A percentile compares a stretch with the other conserved stretches of the same genome.
These are phyloP conservation scores for Bujurquina vittata DNA, from an alignment of 2,113 vertebrate species.

Conservation along the genomic window DNA sequence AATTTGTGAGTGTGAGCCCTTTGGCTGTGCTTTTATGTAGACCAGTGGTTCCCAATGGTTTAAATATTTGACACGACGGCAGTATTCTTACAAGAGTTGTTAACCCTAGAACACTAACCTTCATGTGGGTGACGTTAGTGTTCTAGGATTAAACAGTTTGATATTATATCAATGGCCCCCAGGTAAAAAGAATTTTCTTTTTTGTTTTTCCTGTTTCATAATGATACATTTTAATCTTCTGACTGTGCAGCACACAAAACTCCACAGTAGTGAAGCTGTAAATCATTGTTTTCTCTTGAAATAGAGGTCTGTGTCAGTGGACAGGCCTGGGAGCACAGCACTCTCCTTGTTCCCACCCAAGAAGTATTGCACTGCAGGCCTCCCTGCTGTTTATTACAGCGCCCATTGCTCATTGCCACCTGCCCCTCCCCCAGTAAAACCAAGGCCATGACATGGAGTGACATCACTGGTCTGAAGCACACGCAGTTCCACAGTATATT, in stretches of 20 bases:
- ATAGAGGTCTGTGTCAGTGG: constrained; percentile 16
- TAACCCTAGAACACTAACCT: neutral
- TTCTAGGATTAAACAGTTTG: neutral
- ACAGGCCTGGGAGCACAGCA: constrained; percentile 13
- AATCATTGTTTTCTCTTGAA: constrained; percentile 21
- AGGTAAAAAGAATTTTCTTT: neutral
- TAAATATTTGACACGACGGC: neutral
- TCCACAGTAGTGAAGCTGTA: neutral
- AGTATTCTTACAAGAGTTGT: neutral
- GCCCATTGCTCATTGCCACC: constrained; percentile 20
- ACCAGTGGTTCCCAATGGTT: neutral
- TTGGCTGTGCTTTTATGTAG: neutral
- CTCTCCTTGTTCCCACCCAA: constrained; percentile 44
- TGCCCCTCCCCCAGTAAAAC: constrained; percentile 43
- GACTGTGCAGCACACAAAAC: neutral
- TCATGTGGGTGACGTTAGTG: too few species aligned
- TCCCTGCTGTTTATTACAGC: constrained; percentile 38
- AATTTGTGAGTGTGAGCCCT: neutral
- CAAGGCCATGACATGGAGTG: constrained; percentile 33
- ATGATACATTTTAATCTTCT: constrained; percentile 1
- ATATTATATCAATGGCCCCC: neutral
- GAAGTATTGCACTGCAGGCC: constrained; percentile 44
- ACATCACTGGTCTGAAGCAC: constrained; percentile 40
- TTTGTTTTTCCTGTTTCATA: neutral
- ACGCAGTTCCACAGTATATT: neutral